phyloP scores from a whole-genome alignment of 1,140 invertebrate genomes.

The Acromyrmex charruanus region DNA sequence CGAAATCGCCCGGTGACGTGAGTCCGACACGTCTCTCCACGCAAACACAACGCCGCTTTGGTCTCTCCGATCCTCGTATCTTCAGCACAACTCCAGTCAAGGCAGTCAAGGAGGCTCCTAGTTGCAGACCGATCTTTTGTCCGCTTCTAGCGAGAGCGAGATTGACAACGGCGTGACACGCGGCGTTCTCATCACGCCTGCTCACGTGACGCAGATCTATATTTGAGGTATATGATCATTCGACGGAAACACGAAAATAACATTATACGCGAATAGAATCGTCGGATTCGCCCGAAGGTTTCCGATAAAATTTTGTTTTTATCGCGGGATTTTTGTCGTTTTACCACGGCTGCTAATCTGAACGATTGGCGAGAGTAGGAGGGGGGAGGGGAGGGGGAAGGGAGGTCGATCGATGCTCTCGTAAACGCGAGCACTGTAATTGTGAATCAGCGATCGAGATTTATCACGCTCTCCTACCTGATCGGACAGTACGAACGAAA shows the following conservation, averaged over 20 bases:
- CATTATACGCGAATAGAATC: constrained; percentile 49
- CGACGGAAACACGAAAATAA: constrained; percentile 60
- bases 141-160: not conserved
- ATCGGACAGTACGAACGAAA: constrained; percentile 58
- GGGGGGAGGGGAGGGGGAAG: not conserved
- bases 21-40: constrained; percentile 58
- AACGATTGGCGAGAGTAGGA: not conserved
- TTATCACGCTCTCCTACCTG: constrained; percentile 62
- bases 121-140: constrained; percentile 49
- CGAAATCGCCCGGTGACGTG: constrained; percentile 73
- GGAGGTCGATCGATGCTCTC: constrained; percentile 7
- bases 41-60: not conserved
- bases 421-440: constrained; percentile 27
- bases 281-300: not conserved
- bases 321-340: constrained; percentile 31
- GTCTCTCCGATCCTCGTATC: not conserved
- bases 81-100: constrained; percentile 11
- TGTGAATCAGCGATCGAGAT: constrained; percentile 66
- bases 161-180: constrained; percentile 34
- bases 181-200: constrained; percentile 62
- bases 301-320: constrained; percentile 30
- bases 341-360: constrained; percentile 2
- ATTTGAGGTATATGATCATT: constrained; percentile 51
- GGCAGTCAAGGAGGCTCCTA: constrained; percentile 39
- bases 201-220: constrained; percentile 63